Percentiles rank a stretch among this genome's conserved stretches.
phyloP scores from a whole-genome alignment of 2,888 invertebrate species.

The Sesia bembeciformis region DNA sequence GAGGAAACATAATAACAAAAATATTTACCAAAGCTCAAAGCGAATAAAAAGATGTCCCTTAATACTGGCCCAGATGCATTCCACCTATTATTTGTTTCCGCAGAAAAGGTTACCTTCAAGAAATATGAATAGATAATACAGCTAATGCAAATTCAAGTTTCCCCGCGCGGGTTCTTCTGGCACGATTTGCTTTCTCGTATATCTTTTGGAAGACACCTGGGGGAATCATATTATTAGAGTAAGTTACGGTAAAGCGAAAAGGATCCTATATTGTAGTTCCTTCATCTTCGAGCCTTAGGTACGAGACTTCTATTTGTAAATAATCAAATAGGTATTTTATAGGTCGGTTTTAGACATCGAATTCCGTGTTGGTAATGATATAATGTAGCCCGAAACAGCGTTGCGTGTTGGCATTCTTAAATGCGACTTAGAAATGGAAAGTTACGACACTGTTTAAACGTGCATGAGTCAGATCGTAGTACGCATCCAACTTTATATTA shows the following conservation, averaged over 20 bases:
- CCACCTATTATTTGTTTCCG: slow-evolving; percentile 65
- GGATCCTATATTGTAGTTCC: slow-evolving; percentile 14
- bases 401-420: slow-evolving; percentile 13
- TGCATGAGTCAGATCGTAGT: slow-evolving; percentile 40
- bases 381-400: background rate
- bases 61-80: slow-evolving; percentile 64
- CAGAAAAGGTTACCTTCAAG: slow-evolving; percentile 43
- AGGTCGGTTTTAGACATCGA: too few relatives aligned
- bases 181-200: slow-evolving; percentile 42
- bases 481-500: slow-evolving; percentile 43
- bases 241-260: slow-evolving; percentile 38
- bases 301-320: background rate
- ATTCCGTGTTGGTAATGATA: too few relatives aligned
- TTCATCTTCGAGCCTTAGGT: slow-evolving; percentile 6
- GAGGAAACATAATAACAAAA: slow-evolving; percentile 62
- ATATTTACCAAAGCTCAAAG: slow-evolving; percentile 64
- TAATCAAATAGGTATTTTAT: too few relatives aligned
- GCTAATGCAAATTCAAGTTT: slow-evolving; percentile 59
- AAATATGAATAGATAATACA: slow-evolving; percentile 31
- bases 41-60: slow-evolving; percentile 71
- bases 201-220: slow-evolving; percentile 39
- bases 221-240: slow-evolving; percentile 60
- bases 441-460: slow-evolving; percentile 43
- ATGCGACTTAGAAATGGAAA: slow-evolving; percentile 42
- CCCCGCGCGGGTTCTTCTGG: slow-evolving; percentile 29